phyloP scores from a whole-genome alignment of 2,113 vertebrate species.

The Thunnus maccoyii region DNA sequence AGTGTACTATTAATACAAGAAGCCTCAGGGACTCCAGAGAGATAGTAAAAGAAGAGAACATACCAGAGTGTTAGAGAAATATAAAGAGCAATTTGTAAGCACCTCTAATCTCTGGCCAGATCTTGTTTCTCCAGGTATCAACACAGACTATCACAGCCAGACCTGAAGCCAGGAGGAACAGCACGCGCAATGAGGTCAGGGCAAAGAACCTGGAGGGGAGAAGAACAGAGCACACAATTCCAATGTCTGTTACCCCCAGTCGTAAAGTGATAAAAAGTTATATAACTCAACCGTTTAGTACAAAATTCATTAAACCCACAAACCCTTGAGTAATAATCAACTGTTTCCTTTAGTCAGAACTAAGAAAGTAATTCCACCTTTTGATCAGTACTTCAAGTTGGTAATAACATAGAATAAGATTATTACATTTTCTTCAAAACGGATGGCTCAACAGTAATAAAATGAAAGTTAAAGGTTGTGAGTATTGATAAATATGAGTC shows the following conservation, averaged over 20 bases:
- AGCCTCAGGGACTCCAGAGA: background rate
- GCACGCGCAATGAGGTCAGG: constrained; percentile 90
- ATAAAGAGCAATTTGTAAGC: constrained; percentile 18
- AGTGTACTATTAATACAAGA: background rate
- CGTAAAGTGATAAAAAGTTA: constrained; percentile 2
- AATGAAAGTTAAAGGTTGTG: background rate
- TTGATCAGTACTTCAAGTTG: background rate
- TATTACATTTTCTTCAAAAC: background rate
- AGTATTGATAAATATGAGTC: too few relatives aligned
- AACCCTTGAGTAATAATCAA: background rate
- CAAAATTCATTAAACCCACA: constrained; percentile 21
- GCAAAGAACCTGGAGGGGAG: constrained; percentile 90
- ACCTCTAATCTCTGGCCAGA: constrained; percentile 94
- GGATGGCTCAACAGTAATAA: background rate
- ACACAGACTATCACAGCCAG: constrained; percentile 88
- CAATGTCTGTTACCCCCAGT: background rate
- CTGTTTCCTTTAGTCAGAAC: background rate
- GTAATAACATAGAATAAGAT: background rate
- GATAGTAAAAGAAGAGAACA: background rate
- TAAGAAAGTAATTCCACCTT: background rate
- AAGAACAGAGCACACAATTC: constrained; percentile 19
- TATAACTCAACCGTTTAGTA: background rate
- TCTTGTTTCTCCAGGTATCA: constrained; percentile 93
- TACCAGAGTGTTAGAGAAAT: background rate
- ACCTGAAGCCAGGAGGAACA: constrained; percentile 90